phyloP scores from a whole-genome alignment of 2,113 vertebrate genomes.

The Papio anubis region DNA sequence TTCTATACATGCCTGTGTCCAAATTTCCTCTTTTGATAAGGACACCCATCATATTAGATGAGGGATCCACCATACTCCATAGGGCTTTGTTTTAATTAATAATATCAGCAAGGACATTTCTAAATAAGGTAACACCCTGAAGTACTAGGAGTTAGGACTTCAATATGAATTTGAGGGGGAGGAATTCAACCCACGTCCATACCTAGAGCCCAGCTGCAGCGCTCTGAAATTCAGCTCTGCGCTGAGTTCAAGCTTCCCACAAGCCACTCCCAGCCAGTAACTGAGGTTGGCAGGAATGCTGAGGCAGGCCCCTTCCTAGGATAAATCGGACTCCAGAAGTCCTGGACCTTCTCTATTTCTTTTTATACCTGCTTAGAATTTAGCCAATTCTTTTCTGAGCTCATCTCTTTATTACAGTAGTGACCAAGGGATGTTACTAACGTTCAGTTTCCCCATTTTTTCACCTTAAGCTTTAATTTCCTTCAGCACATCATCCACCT shows the following conservation, averaged over 20 bases:
- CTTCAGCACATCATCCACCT: not conserved
- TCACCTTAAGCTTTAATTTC: too few relatives aligned
- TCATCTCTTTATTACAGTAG: not conserved
- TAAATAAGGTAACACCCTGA: not conserved
- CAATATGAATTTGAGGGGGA: not conserved
- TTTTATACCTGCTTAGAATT: not conserved
- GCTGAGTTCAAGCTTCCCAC: not conserved
- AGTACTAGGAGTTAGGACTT: not conserved
- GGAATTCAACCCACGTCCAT: not conserved
- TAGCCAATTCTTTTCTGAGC: not conserved
- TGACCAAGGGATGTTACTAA: too few relatives aligned
- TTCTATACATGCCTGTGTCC: not conserved
- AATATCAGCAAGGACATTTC: not conserved
- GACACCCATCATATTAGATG: not conserved
- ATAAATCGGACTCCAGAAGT: not conserved
- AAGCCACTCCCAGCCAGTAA: not conserved
- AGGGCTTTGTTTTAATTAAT: not conserved
- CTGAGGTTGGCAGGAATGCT: not conserved
- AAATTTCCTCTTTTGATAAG: not conserved
- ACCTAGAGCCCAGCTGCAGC: not conserved
- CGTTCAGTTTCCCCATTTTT: not conserved
- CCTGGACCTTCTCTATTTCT: not conserved
- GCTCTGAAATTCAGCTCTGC: not conserved
- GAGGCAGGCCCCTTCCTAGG: not conserved
- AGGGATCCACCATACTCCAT: not conserved